phyloP scores from a whole-genome alignment of 2,113 vertebrate species.

The Plotosus lineatus region DNA sequence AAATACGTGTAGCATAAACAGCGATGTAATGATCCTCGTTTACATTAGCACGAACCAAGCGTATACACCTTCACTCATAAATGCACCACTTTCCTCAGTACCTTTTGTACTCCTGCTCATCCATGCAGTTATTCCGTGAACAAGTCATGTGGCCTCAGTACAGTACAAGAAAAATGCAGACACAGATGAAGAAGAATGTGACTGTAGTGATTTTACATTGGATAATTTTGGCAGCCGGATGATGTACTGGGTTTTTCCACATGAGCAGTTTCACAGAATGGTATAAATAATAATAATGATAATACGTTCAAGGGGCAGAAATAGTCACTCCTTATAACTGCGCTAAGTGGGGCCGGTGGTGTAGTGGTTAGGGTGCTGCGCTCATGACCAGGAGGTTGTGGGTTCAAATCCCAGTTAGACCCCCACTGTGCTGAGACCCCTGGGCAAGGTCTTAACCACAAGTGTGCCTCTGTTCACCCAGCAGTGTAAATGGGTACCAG shows the following conservation, averaged over 20 bases:
- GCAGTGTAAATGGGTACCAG: too few species aligned
- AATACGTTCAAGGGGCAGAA: background rate
- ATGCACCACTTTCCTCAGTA: background rate
- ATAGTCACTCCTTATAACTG: background rate
- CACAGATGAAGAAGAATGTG: background rate
- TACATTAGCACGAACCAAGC: background rate
- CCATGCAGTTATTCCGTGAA: background rate
- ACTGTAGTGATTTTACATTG: background rate
- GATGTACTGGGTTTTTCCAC: background rate
- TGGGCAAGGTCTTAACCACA: too few species aligned
- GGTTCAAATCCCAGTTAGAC: too few species aligned
- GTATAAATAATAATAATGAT: background rate
- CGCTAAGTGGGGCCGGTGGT: too few species aligned
- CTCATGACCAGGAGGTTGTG: too few species aligned
- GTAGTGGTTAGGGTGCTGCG: too few species aligned
- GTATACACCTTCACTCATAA: background rate
- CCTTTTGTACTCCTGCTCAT: background rate
- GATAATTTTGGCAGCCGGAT: background rate
- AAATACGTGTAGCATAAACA: background rate
- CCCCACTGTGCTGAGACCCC: too few species aligned
- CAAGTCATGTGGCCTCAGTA: background rate
- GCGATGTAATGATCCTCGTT: too few species aligned
- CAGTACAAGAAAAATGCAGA: background rate
- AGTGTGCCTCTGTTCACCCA: too few species aligned
- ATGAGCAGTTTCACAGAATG: background rate